Evolutionary conservation across 2,113 vertebrate genomes (phyloP).

Genomic region (Seriola dumerili): DNA sequence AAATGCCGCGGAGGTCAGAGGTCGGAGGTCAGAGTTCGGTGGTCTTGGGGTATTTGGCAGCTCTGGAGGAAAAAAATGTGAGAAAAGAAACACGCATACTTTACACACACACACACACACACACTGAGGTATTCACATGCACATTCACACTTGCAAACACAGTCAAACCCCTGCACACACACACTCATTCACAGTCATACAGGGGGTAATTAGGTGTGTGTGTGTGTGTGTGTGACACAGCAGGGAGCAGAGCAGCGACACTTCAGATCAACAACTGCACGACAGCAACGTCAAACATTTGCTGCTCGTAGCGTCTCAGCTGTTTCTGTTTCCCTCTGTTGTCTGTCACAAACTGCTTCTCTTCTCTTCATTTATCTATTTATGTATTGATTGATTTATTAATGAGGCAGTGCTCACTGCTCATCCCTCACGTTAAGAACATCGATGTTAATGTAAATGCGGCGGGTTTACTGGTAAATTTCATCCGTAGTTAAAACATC

Average conservation of each 20-base stretch:
- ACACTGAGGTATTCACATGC: constrained; percentile 32
- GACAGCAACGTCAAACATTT: constrained; percentile 3
- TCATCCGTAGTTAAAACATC: too few species aligned
- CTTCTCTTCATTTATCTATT: not conserved
- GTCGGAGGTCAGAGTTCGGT: constrained; percentile 52
- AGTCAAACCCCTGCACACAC: not conserved
- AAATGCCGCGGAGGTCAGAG: constrained; percentile 53
- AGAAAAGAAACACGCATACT: constrained; percentile 36
- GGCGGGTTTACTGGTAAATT: too few species aligned
- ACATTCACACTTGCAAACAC: constrained; percentile 42
- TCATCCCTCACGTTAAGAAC: not conserved
- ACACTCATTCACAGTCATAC: constrained; percentile 18
- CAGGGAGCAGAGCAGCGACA: constrained; percentile 5
- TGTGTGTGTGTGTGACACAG: constrained; percentile 47
- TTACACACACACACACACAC: constrained; percentile 24
- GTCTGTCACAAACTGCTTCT: too few species aligned
- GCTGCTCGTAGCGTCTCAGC: constrained; percentile 17
- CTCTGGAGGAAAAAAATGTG: constrained; percentile 53
- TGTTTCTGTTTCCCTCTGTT: too few species aligned
- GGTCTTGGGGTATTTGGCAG: constrained; percentile 50
- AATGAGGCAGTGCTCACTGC: too few species aligned
- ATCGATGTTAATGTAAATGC: too few species aligned
- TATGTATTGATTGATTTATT: too few species aligned
- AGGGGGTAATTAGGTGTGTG: constrained; percentile 44
- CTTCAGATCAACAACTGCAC: not conserved